phyloP scores from a whole-genome alignment of 1,140 invertebrate species.

The Drosophila nasuta region DNA sequence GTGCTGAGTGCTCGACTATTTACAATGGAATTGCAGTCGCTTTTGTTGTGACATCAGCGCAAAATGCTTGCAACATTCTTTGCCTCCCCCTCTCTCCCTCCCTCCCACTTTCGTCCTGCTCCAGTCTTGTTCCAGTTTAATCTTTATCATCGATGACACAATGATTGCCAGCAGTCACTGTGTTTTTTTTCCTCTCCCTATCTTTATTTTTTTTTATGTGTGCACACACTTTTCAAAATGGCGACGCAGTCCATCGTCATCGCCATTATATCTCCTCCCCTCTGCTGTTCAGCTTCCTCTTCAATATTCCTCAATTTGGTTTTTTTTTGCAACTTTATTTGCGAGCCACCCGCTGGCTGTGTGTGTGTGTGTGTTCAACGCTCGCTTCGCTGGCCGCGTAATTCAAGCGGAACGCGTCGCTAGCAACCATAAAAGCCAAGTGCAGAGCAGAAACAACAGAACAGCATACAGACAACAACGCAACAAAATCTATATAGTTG shows the following conservation, averaged over 20 bases:
- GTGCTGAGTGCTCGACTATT: slow-evolving; percentile 67
- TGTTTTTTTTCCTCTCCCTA: slow-evolving; percentile 23
- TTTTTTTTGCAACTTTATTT: slow-evolving; percentile 72
- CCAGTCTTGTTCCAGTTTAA: slow-evolving; percentile 39
- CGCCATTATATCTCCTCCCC: background rate
- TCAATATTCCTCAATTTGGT: slow-evolving; percentile 19
- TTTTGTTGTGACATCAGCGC: slow-evolving; percentile 52
- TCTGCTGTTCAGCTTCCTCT: background rate
- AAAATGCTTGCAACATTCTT: background rate
- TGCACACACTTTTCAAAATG: slow-evolving; percentile 58
- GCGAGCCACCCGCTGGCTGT: slow-evolving; percentile 18
- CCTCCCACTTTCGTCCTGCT: too few relatives aligned
- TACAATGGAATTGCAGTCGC: slow-evolving; percentile 78
- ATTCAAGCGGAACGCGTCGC: slow-evolving; percentile 79
- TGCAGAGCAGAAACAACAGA: slow-evolving; percentile 34
- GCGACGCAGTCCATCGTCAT: slow-evolving; percentile 32
- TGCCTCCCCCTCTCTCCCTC: background rate
- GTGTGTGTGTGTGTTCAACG: slow-evolving; percentile 23
- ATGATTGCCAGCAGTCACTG: slow-evolving; percentile 67
- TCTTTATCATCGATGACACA: slow-evolving; percentile 82
- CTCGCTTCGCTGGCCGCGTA: slow-evolving; percentile 75
- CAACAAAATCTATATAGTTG: background rate
- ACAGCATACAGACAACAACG: background rate
- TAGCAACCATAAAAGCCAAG: slow-evolving; percentile 74
- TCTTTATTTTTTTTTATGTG: slow-evolving; percentile 3